Evolutionary conservation across 1,140 invertebrate genomes (phyloP), one percentile per base, ranked within the genome.

Genomic region (Drosophila bifasciata): DNA sequence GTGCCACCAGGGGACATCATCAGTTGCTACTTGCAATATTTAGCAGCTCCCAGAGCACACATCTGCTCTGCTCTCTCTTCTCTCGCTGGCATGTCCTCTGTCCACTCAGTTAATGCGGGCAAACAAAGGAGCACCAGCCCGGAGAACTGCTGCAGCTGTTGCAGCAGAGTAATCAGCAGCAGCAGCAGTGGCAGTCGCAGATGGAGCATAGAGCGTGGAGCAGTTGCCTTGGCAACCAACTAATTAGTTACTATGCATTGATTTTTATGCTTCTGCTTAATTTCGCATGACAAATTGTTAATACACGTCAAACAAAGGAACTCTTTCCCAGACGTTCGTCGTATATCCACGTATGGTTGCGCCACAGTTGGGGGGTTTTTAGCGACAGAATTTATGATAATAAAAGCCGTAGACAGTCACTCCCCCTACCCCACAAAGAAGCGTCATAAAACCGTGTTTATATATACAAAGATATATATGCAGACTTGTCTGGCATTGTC

Each of bases 231-330:
- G 48, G 55, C 46, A 50, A 63, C 21, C 58, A 61, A 77, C 81
- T 86, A 86, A 86, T 86, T 86, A 86, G 83, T 86, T 86, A 76
- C 59, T 79, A 61, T 56, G 81, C 83, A 86, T 86, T 86, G 81
- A 86, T 88, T 86, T 86, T 81, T 75, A 86, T 56, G 39, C 64
- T 48, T 39, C 61, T 74, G 77, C 59, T 76, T 88, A 86, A 86
- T 86, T 86, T 77, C 61, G 69, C 81, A 66, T 88, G 83, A 88
- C 69, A 88, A 86, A 86, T 86, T 88, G 78, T 83, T 86, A 81
- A 83, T 88, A 78, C 70, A 78, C 70, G 78, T 88, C 81, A 86
- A 71, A 63, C 49, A 69, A 68, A 49, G 63, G 55, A 62, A 44
- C 57, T 21, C 57, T 44, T 36, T 13, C 3, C 8, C 28, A 32